A percentile compares a stretch with the other conserved stretches of the same genome.
Conservation (phyloP, 2,113 vertebrate species). For the Embiotoca jacksoni region DNA sequence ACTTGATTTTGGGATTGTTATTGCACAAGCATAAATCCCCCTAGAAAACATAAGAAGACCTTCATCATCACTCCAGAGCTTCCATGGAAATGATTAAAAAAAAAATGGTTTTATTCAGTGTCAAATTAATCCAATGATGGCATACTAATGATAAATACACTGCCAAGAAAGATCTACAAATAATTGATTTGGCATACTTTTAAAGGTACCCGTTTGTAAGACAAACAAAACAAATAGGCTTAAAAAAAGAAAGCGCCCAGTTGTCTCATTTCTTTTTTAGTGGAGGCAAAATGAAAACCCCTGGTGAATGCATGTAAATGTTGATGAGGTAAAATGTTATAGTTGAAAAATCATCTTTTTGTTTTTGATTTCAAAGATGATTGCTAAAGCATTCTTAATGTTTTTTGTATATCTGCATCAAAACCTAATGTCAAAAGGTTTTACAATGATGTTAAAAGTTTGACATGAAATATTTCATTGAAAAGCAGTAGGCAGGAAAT, state of each 20-base stretch:
- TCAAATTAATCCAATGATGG: background rate
- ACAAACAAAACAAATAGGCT: no score
- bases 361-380: constrained; percentile 34
- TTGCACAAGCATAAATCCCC: background rate
- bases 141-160: background rate
- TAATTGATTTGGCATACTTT: background rate
- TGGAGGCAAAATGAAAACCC: no score
- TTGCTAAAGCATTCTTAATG: constrained; percentile 19
- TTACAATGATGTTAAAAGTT: constrained; percentile 69
- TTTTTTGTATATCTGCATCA: constrained; percentile 56
- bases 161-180: background rate
- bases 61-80: background rate
- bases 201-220: no score
- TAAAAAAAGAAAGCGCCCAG: no score
- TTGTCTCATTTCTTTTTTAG: no score
- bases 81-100: background rate
- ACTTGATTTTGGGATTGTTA: no score
- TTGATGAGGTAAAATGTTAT: background rate
- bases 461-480: constrained; percentile 69
- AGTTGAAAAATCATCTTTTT: background rate
- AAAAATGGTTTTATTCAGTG: background rate
- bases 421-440: constrained; percentile 37
- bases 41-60: background rate
- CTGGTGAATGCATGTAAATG: no score
- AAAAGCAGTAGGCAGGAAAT: constrained; percentile 60